Percentiles rank a stretch among this genome's conserved stretches.
Evolutionary conservation across 2,888 invertebrate species (phyloP).

Genomic region (Plebejus anna): DNA sequence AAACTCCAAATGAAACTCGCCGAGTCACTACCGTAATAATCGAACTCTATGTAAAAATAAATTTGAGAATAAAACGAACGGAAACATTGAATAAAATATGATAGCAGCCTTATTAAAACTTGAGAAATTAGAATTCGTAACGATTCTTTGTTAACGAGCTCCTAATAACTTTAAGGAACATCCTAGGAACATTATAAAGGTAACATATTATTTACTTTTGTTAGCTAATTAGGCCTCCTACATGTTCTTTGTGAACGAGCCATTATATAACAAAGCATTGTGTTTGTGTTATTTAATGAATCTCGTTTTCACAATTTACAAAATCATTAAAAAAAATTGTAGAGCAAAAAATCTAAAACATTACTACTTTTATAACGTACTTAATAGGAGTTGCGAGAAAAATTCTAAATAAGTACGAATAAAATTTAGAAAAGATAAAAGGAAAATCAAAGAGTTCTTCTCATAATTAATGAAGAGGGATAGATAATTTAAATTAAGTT

Average conservation of each 20-base stretch:
- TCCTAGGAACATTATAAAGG: background rate
- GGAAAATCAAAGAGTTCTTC: background rate
- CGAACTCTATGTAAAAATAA: background rate
- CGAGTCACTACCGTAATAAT: background rate
- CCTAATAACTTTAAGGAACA: slow-evolving; percentile 13
- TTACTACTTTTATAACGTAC: background rate
- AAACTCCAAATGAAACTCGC: background rate
- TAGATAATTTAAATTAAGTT: background rate
- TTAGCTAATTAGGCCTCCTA: background rate
- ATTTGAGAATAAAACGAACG: slow-evolving; percentile 12
- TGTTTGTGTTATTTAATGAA: background rate
- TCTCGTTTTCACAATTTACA: background rate
- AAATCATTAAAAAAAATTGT: background rate
- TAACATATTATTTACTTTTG: background rate
- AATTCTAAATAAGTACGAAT: background rate
- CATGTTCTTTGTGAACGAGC: background rate
- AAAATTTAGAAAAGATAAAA: background rate
- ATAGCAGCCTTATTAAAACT: slow-evolving; percentile 26
- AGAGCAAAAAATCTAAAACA: background rate
- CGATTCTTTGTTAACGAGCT: slow-evolving; percentile 25
- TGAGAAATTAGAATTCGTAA: slow-evolving; percentile 24
- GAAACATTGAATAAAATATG: slow-evolving; percentile 19
- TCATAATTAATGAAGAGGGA: background rate
- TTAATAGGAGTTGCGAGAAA: background rate
- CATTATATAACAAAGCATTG: slow-evolving; percentile 1